A percentile compares a stretch with the other conserved stretches of the same genome.
Evolutionary conservation across 2,797 vertebrate species (phyloP).

Genomic region (Bradypodion pumilum): DNA sequence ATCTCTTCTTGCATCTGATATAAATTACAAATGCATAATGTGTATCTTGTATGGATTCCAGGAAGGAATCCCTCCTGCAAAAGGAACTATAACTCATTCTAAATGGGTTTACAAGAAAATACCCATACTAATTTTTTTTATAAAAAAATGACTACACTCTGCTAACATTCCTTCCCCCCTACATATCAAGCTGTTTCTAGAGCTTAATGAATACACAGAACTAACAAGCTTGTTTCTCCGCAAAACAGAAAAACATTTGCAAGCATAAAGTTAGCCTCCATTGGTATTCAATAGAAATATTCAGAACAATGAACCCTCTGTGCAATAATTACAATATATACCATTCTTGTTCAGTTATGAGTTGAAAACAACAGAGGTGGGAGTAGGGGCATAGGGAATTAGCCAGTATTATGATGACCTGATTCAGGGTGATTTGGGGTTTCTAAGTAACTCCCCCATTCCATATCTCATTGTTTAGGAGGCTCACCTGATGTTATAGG

Average conservation of each 20-base stretch:
- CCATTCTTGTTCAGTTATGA: not conserved
- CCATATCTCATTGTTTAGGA: not conserved
- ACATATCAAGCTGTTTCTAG: not conserved
- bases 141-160: not conserved
- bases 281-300: conserved; percentile 33
- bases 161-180: conserved; percentile 37
- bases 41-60: conserved; percentile 54
- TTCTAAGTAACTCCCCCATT: not conserved
- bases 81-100: conserved; percentile 62
- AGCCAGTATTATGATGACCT: not conserved
- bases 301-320: conserved; percentile 5
- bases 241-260: conserved; percentile 29
- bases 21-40: conserved; percentile 62
- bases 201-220: not conserved
- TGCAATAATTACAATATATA: conserved; percentile 9
- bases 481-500: not conserved
- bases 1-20: conserved; percentile 64
- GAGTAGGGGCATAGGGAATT: too few species aligned
- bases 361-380: not conserved
- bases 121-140: conserved; percentile 16
- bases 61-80: conserved; percentile 63
- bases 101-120: conserved; percentile 46
- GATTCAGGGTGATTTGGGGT: not conserved
- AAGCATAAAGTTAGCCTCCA: conserved; percentile 12
- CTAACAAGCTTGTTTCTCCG: conserved; percentile 14